phyloP scores from a whole-genome alignment of 2,797 vertebrate genomes.

The Typhlichthys eigenmanni region DNA sequence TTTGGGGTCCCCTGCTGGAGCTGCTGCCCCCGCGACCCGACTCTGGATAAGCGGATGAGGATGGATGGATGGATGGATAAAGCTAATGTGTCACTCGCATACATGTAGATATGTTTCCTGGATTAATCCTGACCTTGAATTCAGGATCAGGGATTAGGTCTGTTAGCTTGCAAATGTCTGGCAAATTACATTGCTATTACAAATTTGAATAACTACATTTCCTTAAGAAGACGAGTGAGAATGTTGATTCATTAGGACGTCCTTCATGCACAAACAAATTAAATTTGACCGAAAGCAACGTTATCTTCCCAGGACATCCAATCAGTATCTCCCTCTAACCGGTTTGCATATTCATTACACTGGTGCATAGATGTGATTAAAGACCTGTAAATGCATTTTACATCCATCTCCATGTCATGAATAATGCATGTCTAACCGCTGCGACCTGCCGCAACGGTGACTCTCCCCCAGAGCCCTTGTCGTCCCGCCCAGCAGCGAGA shows the following conservation, averaged over 20 bases:
- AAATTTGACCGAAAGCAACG: slow-evolving; percentile 45
- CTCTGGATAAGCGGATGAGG: too few species aligned
- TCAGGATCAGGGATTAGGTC: slow-evolving; percentile 17
- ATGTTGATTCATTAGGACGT: slow-evolving; percentile 19
- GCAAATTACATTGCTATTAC: slow-evolving; percentile 32
- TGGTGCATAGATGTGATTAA: slow-evolving; percentile 76
- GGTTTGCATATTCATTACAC: slow-evolving; percentile 75
- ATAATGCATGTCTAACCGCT: slow-evolving; percentile 71
- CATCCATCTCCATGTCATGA: slow-evolving; percentile 75
- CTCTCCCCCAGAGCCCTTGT: slow-evolving; percentile 47
- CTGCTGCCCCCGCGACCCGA: too few species aligned
- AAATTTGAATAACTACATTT: slow-evolving; percentile 27
- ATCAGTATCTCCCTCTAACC: slow-evolving; percentile 57
- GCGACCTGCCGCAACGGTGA: slow-evolving; percentile 76
- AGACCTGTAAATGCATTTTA: slow-evolving; percentile 71
- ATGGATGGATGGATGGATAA: not conserved
- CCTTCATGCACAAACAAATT: slow-evolving; percentile 47
- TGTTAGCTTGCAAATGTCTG: slow-evolving; percentile 34
- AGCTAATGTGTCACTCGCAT: slow-evolving; percentile 42
- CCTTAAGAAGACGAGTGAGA: slow-evolving; percentile 8
- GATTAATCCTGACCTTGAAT: slow-evolving; percentile 59
- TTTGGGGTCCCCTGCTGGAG: too few species aligned
- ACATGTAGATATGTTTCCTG: slow-evolving; percentile 26
- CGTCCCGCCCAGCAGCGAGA: slow-evolving; percentile 21
- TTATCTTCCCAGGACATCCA: slow-evolving; percentile 54